Percentiles rank a stretch among this genome's conserved stretches.
Evolutionary conservation across 2,113 vertebrate species (phyloP).

Genomic region (Varanus salvator): DNA sequence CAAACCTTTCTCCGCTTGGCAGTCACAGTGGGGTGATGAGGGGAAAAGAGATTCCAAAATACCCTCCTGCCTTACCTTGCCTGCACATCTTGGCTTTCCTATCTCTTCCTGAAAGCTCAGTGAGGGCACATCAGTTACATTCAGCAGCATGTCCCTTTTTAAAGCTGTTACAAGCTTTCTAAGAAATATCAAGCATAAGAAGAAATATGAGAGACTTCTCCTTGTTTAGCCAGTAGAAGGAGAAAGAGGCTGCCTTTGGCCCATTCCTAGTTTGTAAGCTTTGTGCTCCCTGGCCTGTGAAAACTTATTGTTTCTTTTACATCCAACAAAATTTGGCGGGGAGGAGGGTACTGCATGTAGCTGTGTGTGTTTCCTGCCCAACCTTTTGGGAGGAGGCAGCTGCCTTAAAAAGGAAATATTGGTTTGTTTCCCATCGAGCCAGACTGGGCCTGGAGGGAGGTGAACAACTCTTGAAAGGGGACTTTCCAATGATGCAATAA

Average conservation of each 20-base stretch:
- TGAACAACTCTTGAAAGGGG: not conserved
- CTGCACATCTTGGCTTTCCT: constrained; percentile 41
- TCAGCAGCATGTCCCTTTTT: constrained; percentile 4
- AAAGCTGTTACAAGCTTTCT: not conserved
- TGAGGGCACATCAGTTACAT: constrained; percentile 23
- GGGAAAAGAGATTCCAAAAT: not conserved
- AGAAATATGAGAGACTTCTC: not conserved
- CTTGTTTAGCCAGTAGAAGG: not conserved
- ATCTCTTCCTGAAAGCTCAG: constrained; percentile 49
- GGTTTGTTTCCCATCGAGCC: not conserved
- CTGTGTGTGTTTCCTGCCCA: not conserved
- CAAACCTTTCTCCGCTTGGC: not conserved
- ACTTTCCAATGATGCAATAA: not conserved
- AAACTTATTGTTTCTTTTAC: not conserved
- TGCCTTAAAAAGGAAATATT: not conserved
- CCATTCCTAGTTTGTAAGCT: not conserved
- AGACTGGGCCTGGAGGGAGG: not conserved
- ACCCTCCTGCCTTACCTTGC: constrained; percentile 26
- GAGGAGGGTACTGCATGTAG: not conserved
- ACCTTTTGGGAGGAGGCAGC: not conserved
- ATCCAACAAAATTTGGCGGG: not conserved
- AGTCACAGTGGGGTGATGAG: not conserved
- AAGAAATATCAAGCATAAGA: not conserved
- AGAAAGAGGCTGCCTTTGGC: not conserved
- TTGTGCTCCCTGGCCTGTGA: not conserved